These are phyloP conservation scores for Anolis apletophallus DNA, from an alignment of 2,797 vertebrate genomes.

Conservation along the genomic window DNA sequence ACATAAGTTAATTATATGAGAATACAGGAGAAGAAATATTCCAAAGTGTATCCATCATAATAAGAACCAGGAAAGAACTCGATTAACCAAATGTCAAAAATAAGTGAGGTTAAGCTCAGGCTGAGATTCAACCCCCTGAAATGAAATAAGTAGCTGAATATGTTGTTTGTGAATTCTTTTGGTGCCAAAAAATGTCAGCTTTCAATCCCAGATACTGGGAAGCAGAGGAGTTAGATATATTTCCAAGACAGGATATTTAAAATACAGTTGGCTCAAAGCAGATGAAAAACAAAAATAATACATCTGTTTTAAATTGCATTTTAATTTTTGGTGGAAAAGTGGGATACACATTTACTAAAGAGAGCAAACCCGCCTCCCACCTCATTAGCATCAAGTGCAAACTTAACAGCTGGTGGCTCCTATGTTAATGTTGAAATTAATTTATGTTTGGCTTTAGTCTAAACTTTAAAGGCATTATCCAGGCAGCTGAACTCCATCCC, in stretches of 20 bases:
- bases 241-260: neutral
- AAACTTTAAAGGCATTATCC: no score
- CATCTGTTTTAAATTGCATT: no score
- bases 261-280: neutral
- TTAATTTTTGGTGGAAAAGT: no score
- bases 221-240: neutral
- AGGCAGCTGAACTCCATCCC: no score
- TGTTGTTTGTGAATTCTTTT: no score
- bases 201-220: neutral
- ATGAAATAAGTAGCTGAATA: neutral
- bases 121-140: neutral
- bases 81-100: constrained; percentile 23
- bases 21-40: constrained; percentile 51
- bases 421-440: no score
- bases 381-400: no score
- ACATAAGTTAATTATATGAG: constrained; percentile 43
- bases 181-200: neutral
- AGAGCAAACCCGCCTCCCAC: no score
- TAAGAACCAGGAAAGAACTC: constrained; percentile 6
- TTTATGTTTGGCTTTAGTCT: no score
- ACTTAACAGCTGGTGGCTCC: no score
- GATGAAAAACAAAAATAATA: no score
- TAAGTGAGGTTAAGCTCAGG: neutral
- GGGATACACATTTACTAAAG: no score
- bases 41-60: constrained; percentile 29